phyloP scores from a whole-genome alignment of 2,113 vertebrate species.

The Phylloscopus trochilus region DNA sequence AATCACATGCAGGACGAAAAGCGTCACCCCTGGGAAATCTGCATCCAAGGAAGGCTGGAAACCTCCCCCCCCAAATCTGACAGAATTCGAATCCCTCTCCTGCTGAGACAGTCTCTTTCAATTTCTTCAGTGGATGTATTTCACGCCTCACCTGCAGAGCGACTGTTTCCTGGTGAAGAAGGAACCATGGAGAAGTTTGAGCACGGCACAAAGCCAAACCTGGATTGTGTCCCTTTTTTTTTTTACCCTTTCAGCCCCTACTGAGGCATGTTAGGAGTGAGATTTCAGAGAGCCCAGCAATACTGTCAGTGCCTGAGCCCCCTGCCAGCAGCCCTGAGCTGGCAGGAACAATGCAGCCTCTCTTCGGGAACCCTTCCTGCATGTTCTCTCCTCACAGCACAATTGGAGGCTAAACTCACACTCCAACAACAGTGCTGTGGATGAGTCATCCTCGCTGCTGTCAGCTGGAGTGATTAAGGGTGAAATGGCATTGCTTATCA shows the following conservation, averaged over 20 bases:
- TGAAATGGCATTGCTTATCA: neutral
- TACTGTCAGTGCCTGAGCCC: neutral
- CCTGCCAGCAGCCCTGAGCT: neutral
- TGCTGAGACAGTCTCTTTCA: constrained; percentile 19
- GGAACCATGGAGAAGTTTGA: neutral
- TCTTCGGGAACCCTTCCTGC: neutral
- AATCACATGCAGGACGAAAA: neutral
- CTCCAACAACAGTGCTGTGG: neutral
- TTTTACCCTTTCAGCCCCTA: neutral
- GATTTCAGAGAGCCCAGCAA: neutral
- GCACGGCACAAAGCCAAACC: neutral
- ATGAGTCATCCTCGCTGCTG: neutral
- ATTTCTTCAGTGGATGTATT: neutral
- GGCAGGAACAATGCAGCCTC: neutral
- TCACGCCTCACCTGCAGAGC: neutral
- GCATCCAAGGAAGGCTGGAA: constrained; percentile 9
- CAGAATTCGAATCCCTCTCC: neutral
- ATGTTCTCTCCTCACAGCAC: neutral
- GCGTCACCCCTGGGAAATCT: constrained; percentile 29
- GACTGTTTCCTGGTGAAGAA: neutral
- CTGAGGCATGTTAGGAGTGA: neutral
- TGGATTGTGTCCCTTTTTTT: neutral
- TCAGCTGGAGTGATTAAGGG: neutral
- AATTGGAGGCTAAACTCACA: neutral
- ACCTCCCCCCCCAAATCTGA: neutral